These are phyloP conservation scores for Eriocheir sinensis DNA, from an alignment of 1,140 invertebrate species.

Conservation along the genomic window DNA sequence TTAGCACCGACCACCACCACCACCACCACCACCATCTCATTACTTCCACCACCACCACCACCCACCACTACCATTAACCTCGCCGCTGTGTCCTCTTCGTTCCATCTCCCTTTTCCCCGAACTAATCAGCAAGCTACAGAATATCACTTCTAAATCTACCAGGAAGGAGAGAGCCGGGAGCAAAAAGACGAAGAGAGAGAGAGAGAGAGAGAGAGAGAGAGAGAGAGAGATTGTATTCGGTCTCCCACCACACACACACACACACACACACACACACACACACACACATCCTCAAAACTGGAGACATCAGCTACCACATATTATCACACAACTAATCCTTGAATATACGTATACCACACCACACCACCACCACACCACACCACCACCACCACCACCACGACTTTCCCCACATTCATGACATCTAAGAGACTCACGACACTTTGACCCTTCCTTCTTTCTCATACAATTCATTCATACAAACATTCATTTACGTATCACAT, in stretches of 20 bases:
- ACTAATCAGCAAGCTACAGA: neutral
- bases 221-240: no score
- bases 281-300: no score
- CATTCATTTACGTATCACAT: no score
- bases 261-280: no score
- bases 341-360: no score
- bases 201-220: no score
- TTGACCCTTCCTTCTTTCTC: neutral
- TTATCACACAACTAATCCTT: no score
- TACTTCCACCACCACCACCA: neutral
- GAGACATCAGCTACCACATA: no score
- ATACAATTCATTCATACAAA: no score
- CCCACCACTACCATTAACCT: neutral
- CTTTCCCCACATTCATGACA: no score
- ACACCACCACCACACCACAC: neutral
- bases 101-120: neutral
- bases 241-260: neutral
- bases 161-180: neutral
- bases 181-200: neutral
- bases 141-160: neutral
- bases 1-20: neutral
- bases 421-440: no score
- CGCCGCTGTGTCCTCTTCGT: neutral
- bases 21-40: neutral
- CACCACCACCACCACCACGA: neutral